Evolutionary conservation across 2,888 invertebrate species (phyloP).

Genomic region (Lasius platythorax): DNA sequence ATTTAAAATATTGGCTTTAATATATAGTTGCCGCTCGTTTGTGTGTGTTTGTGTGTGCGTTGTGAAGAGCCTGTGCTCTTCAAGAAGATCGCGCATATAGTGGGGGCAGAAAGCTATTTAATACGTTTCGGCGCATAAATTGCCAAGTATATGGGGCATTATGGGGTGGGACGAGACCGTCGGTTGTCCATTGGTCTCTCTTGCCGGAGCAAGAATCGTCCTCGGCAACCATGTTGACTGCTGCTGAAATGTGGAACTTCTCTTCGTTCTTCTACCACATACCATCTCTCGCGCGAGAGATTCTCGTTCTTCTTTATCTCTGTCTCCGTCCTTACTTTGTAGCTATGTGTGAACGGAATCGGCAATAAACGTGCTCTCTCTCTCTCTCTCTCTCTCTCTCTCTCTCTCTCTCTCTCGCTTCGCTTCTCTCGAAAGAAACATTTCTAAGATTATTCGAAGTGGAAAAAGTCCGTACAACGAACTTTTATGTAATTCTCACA

Average conservation of each 20-base stretch:
- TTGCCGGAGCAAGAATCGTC: slow-evolving; percentile 67
- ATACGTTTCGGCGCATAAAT: slow-evolving; percentile 85
- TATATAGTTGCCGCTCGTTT: slow-evolving; percentile 74
- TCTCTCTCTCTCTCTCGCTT: not conserved
- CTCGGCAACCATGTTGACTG: slow-evolving; percentile 75
- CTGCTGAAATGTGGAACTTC: slow-evolving; percentile 62
- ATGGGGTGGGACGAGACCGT: slow-evolving; percentile 76
- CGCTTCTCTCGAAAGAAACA: slow-evolving; percentile 30
- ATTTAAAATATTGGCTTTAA: slow-evolving; percentile 83
- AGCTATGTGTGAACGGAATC: slow-evolving; percentile 19
- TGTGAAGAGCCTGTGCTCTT: slow-evolving; percentile 44
- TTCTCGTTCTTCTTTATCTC: slow-evolving; percentile 36
- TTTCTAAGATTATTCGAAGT: slow-evolving; percentile 1
- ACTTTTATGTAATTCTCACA: not conserved
- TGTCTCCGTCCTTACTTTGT: slow-evolving; percentile 31
- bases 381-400: not conserved
- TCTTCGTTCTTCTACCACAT: slow-evolving; percentile 31
- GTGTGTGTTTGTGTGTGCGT: slow-evolving; percentile 15
- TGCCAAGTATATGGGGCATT: slow-evolving; percentile 84
- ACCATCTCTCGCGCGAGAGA: not conserved
- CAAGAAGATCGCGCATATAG: slow-evolving; percentile 57
- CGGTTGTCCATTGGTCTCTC: slow-evolving; percentile 64
- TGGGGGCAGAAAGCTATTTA: slow-evolving; percentile 79
- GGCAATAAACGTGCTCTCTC: not conserved
- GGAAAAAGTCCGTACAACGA: not conserved